Percentiles rank a stretch among this genome's conserved stretches.
phyloP scores from a whole-genome alignment of 1,140 invertebrate species.

The Bombus huntii region DNA sequence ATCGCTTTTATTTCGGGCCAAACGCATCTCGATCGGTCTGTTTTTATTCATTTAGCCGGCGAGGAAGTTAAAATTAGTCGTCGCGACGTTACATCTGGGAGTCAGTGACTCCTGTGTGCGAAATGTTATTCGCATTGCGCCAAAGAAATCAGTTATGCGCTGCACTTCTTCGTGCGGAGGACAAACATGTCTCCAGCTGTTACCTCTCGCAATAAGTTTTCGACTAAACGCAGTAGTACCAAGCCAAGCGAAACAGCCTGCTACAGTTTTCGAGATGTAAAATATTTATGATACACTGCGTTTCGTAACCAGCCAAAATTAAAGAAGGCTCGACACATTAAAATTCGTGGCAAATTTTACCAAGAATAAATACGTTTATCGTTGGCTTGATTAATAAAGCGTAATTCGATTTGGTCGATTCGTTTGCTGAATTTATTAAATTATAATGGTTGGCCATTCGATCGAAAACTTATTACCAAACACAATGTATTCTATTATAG shows the following conservation, averaged over 20 bases:
- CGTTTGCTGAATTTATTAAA: too few relatives aligned
- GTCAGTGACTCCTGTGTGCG: conserved; percentile 66
- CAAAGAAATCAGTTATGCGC: conserved; percentile 63
- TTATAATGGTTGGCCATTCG: too few relatives aligned
- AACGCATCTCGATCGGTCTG: conserved; percentile 56
- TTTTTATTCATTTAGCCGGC: conserved; percentile 64
- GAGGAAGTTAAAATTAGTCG: conserved; percentile 74
- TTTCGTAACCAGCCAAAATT: too few relatives aligned
- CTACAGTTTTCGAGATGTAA: not conserved
- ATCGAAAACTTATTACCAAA: not conserved
- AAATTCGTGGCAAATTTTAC: too few relatives aligned
- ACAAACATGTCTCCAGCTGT: conserved; percentile 6
- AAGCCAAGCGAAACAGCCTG: not conserved
- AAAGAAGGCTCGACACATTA: too few relatives aligned
- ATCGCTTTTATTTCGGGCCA: conserved; percentile 63
- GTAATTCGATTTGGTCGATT: too few relatives aligned
- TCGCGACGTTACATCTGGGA: conserved; percentile 60
- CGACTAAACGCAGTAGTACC: too few relatives aligned
- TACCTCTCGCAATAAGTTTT: not conserved
- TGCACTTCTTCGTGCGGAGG: not conserved
- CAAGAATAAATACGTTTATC: too few relatives aligned
- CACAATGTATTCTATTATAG: not conserved
- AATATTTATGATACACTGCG: not conserved
- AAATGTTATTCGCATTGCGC: conserved; percentile 47
- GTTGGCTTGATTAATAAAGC: too few relatives aligned